Base-by-base conservation (phyloP, 2,113 vertebrate genomes). In the Cariama cristata region DNA sequence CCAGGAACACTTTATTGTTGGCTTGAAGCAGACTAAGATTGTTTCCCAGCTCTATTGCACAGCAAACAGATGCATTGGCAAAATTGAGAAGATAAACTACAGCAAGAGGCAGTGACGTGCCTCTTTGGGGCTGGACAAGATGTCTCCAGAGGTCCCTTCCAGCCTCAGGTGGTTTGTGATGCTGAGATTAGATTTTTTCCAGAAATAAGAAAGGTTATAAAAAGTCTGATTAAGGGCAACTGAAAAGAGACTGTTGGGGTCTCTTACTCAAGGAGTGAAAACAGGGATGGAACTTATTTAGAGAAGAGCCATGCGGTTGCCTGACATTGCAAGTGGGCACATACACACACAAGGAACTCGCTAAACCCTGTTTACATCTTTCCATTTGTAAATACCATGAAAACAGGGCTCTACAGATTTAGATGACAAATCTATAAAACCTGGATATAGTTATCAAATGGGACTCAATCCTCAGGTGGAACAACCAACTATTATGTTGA, bases 51-150 rank as follows among this genome's bases (percentile, higher is more conserved):
- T 27, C 23, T 56, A 11, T 5, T 35, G 10, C 30, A 86, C 35
- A 40, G 28, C 32, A 77, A 67, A 68, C 4, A 30, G 28, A 15
- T 12, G 63, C 18, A 3, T 0, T 76, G 33, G 33, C 9, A 80
- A 69, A 77, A 32, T 0, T 13, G 10, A 72, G 44, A 22, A 0
- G 4, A 6, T n/a, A 32, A 89, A 35, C 24, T 30, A 32, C 2
- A 62, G 40, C 11, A 40, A 71, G 16, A 67, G 45, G 32, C 14
- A 49, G 40, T 2, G 28, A 58, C 35, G 67, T 49, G 55, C 20
- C 10, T 67, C 66, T 9, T 38, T 27, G 14, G 26, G 38, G 7
- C 5, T 75, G 77, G 30, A 40, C 11, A 22, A 18, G 44, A 5
- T 12, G n/a, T 1, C 6, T 88, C 45, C n/a, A 28, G 47, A 26